Percentiles rank a stretch among this genome's conserved stretches.
phyloP scores from a whole-genome alignment of 2,888 invertebrate species.

The Apotomis turbidana region DNA sequence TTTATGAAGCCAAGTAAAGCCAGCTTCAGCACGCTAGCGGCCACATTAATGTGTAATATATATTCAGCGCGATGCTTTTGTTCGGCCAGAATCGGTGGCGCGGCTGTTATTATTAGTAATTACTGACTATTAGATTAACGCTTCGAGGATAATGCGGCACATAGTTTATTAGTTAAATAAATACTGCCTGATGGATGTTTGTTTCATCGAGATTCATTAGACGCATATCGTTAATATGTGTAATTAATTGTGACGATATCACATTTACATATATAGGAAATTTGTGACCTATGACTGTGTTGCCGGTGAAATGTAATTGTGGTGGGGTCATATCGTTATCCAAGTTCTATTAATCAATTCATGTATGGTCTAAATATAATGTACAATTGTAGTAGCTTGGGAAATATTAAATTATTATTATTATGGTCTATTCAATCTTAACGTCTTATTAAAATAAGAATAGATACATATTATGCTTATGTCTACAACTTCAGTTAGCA shows the following conservation, averaged over 20 bases:
- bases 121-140: conserved; percentile 36
- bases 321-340: not conserved
- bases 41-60: conserved; percentile 70
- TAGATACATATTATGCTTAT: too few species aligned
- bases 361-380: too few species aligned
- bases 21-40: conserved; percentile 52
- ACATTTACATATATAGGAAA: not conserved
- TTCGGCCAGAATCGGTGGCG: conserved; percentile 48
- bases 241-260: not conserved
- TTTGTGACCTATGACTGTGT: not conserved
- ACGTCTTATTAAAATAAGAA: too few species aligned
- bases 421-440: too few species aligned
- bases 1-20: conserved; percentile 64
- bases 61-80: conserved; percentile 68
- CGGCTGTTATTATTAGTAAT: conserved; percentile 39
- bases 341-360: too few species aligned
- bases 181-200: conserved; percentile 23
- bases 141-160: conserved; percentile 20
- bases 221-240: conserved; percentile 7
- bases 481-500: too few species aligned
- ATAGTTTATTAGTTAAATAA: conserved; percentile 18
- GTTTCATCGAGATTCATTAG: conserved; percentile 20
- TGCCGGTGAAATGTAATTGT: not conserved
- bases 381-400: too few species aligned
- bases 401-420: too few species aligned